Conservation (phyloP, 2,797 vertebrate species). For the Chanos chanos region DNA sequence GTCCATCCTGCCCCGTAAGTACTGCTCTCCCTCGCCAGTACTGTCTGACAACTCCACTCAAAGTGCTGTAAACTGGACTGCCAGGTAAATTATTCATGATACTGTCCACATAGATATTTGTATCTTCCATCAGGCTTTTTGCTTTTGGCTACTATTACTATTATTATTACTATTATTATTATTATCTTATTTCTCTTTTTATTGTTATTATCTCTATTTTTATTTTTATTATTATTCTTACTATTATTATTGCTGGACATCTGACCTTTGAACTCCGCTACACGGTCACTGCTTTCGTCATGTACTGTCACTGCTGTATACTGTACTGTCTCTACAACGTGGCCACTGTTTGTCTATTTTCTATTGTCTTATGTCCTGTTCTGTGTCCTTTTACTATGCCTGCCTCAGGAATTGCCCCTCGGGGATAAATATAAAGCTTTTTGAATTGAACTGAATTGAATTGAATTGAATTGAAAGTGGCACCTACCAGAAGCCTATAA, state of each 20-base stretch:
- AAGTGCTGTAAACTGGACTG: conserved; percentile 2
- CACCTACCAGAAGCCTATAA: conserved; percentile 18
- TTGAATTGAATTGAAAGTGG: not conserved
- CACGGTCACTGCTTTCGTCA: too few relatives aligned
- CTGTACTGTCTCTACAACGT: too few relatives aligned
- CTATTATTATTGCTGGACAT: too few relatives aligned
- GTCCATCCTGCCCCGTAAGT: not conserved
- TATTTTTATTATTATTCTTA: too few relatives aligned
- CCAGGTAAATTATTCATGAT: not conserved
- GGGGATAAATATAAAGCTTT: conserved; percentile 1
- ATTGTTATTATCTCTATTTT: not conserved
- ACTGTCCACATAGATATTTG: conserved; percentile 9
- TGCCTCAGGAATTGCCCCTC: too few relatives aligned
- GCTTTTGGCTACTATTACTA: too few relatives aligned
- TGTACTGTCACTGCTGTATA: too few relatives aligned
- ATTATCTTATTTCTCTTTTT: not conserved
- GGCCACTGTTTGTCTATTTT: too few relatives aligned
- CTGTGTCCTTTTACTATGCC: too few relatives aligned
- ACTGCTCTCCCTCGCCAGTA: conserved; percentile 17
- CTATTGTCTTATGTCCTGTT: too few relatives aligned
- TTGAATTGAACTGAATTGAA: not conserved
- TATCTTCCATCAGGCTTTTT: conserved; percentile 22
- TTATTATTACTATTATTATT: too few relatives aligned
- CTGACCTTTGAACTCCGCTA: too few relatives aligned
- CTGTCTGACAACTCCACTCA: not conserved